Base-by-base conservation (phyloP, 2,888 invertebrate genomes). In the Taphrorychus bicolor region DNA sequence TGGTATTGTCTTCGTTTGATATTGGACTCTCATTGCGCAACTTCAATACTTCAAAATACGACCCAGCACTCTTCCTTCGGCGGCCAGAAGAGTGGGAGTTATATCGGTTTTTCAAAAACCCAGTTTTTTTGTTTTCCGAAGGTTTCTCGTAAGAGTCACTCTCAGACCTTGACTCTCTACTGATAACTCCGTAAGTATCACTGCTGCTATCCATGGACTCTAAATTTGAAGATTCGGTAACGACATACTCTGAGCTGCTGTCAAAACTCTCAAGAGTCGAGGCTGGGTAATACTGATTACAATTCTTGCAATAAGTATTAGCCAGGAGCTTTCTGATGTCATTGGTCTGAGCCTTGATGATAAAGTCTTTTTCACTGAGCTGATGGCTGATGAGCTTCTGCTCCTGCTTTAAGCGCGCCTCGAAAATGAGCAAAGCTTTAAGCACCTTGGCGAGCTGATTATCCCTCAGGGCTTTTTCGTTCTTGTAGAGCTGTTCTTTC, bases 391-490 rank as follows among this genome's bases (percentile, higher is more conserved):
- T 90, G 74, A 87, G 87, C 74, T 89, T 88, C 77, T 92, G 91
- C 79, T 92, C 92, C 77, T 89, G 88, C 53, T 88, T 86, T 19
- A 92, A 83, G 5, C 91, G 85, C 5, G 91, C 89, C 80, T 92
- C 91, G 56, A 92, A 86, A 42, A 90, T 86, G 42, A 91, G 85
- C 63, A 92, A 82, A 2, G 91, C 90, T 52, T 90, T 85, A 5
- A 91, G 83, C 22, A 92, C 89, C 70, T 88, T 84, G 3, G 90
- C 88, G 21, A 92, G 84, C 76, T 92, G 91, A 77, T 88, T 88
- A 80, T 91, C 90, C 42, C 90, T 84, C 3, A 90, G 84, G 2
- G 85, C 84, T 70, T 87, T 85, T 76, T 89, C 89, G 66, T 86
- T 86, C 21, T 85, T 83, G 59, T 87, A 85, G 74, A 87, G 86